Percentiles rank a stretch among this genome's conserved stretches.
These are phyloP conservation scores for Enteromius thamalakanensis DNA, from an alignment of 2,797 vertebrate genomes.

Conservation along the genomic window DNA sequence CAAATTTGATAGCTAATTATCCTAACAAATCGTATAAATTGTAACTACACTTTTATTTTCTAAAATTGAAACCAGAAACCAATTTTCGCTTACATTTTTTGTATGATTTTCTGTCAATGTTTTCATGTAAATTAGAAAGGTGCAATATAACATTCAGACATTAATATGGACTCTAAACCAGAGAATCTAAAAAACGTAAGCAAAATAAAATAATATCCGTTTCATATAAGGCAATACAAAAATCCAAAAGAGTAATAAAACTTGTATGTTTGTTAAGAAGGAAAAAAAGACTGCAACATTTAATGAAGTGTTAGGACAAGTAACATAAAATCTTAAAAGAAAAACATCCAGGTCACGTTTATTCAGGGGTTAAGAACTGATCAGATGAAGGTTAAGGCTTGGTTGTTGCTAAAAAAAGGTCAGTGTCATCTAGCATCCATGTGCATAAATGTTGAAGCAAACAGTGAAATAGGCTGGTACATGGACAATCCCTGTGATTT, in stretches of 20 bases:
- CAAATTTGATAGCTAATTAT: not conserved
- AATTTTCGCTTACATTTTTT: not conserved
- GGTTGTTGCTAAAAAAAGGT: slow-evolving; percentile 5
- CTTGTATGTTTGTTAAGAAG: not conserved
- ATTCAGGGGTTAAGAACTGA: slow-evolving; percentile 23
- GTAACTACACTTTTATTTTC: not conserved
- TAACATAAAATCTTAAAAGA: not conserved
- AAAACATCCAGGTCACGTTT: slow-evolving; percentile 14
- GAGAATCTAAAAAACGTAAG: not conserved
- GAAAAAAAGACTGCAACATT: not conserved
- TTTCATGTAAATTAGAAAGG: not conserved
- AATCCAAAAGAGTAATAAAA: not conserved
- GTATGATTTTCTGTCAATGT: not conserved
- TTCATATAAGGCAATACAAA: not conserved
- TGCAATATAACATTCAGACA: not conserved
- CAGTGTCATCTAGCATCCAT: not conserved
- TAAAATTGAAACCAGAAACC: not conserved
- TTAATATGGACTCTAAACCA: not conserved
- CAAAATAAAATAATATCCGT: not conserved
- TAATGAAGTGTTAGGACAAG: not conserved
- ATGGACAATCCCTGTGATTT: slow-evolving; percentile 3
- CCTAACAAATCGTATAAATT: not conserved
- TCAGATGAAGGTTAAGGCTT: slow-evolving; percentile 18
- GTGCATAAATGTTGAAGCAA: not conserved
- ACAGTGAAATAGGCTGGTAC: slow-evolving; percentile 21